A percentile compares a stretch with the other conserved stretches of the same genome.
Evolutionary conservation across 2,797 vertebrate species (phyloP).

Genomic region (Mionectes olivaceus): DNA sequence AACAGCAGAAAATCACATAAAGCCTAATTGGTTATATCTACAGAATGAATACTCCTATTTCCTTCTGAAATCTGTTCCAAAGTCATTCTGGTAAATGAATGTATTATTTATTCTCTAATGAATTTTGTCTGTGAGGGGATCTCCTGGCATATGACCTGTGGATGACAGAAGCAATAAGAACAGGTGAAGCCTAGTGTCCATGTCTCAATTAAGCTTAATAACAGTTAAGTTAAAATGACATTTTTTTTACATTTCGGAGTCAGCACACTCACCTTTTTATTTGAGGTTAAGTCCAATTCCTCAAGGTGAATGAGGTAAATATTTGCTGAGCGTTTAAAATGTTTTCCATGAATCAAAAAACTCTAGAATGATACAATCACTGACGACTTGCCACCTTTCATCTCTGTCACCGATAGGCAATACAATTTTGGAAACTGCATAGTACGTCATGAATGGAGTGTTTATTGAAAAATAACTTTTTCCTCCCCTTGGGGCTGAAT

Average conservation of each 20-base stretch:
- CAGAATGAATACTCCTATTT: background rate
- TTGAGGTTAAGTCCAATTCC: background rate
- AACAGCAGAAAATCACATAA: background rate
- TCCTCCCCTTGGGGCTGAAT: background rate
- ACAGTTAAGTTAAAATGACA: background rate
- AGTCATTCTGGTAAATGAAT: background rate
- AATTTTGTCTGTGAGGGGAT: background rate
- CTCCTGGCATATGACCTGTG: background rate
- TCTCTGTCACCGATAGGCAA: background rate
- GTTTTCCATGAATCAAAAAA: background rate
- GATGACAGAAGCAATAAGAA: background rate
- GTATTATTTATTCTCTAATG: background rate
- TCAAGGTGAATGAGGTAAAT: background rate
- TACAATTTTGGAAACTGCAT: background rate
- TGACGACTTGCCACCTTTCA: background rate
- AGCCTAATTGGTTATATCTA: background rate
- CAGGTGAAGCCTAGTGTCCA: background rate
- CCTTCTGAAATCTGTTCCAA: background rate
- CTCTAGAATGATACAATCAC: background rate
- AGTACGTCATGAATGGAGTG: background rate
- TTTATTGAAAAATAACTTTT: background rate
- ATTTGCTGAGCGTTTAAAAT: conserved; percentile 2
- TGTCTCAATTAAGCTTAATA: background rate
- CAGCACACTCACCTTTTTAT: background rate
- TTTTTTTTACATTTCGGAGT: background rate